Conservation (phyloP, 2,113 vertebrate species). For the Clarias gariepinus region DNA sequence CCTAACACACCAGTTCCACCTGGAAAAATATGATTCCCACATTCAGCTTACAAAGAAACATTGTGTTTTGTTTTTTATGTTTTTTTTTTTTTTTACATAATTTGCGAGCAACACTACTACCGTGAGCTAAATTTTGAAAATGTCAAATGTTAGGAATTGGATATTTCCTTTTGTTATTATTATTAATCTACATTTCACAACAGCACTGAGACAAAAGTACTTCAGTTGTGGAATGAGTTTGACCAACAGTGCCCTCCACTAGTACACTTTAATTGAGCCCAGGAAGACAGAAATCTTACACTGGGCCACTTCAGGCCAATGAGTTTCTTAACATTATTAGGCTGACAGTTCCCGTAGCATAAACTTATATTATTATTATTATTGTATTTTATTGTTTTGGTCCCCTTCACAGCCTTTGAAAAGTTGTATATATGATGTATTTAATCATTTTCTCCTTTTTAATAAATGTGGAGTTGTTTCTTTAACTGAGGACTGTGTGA, state of each 20-base stretch:
- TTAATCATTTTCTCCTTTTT: conserved; percentile 58
- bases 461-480: conserved; percentile 67
- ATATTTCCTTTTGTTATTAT: background rate
- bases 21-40: conserved; percentile 19
- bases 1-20: conserved; percentile 21
- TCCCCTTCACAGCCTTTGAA: conserved; percentile 38
- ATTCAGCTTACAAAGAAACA: conserved; percentile 40
- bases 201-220: conserved; percentile 17
- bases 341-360: background rate
- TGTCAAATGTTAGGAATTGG: background rate
- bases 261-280: conserved; percentile 20
- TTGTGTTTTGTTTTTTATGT: no score
- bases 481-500: conserved; percentile 27
- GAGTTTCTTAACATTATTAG: conserved; percentile 2
- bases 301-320: background rate
- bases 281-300: conserved; percentile 12
- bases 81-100: conserved; percentile 15
- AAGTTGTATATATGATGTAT: conserved; percentile 69
- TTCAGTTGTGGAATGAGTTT: conserved; percentile 25
- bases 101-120: conserved; percentile 19
- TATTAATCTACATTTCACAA: background rate
- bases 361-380: conserved; percentile 12
- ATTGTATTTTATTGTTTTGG: conserved; percentile 5
- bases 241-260: conserved; percentile 11
- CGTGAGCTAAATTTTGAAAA: background rate